Conservation (phyloP, 2,888 invertebrate species). For the Cantharis lateralis region DNA sequence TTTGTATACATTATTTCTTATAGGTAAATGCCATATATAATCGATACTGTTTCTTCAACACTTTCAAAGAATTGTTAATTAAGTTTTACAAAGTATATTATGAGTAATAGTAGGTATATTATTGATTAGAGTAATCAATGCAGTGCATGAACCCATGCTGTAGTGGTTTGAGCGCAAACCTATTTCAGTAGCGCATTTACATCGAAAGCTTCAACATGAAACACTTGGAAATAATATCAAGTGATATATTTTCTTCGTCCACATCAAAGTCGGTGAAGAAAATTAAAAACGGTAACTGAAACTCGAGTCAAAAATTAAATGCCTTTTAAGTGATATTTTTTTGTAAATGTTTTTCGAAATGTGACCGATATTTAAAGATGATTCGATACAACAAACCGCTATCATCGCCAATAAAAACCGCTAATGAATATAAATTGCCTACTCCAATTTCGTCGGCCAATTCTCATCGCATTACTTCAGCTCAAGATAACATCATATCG, state of each 20-base stretch:
- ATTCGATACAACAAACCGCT: conserved; percentile 18
- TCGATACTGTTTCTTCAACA: background rate
- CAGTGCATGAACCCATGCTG: conserved; percentile 30
- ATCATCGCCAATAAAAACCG: conserved; percentile 17
- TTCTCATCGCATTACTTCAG: conserved; percentile 15
- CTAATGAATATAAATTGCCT: conserved; percentile 6
- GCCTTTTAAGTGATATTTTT: background rate
- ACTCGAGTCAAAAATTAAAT: background rate
- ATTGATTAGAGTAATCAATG: conserved; percentile 30
- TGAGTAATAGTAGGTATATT: conserved; percentile 1
- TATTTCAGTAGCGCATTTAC: conserved; percentile 22
- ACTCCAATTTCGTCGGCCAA: conserved; percentile 11
- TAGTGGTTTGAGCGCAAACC: conserved; percentile 6
- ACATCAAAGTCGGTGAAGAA: background rate
- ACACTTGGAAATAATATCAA: conserved; percentile 1
- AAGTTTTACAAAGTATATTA: background rate
- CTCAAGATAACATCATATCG: conserved; percentile 50
- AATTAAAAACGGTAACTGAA: background rate
- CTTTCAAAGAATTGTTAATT: background rate
- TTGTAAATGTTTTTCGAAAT: background rate
- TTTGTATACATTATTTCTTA: background rate
- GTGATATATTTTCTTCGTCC: background rate
- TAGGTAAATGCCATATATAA: background rate
- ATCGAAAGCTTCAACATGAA: conserved; percentile 18
- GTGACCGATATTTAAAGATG: conserved; percentile 13